Percentiles rank a stretch among this genome's conserved stretches.
These are phyloP conservation scores for Muscicapa striata DNA, from an alignment of 2,797 vertebrate genomes.

Conservation along the genomic window DNA sequence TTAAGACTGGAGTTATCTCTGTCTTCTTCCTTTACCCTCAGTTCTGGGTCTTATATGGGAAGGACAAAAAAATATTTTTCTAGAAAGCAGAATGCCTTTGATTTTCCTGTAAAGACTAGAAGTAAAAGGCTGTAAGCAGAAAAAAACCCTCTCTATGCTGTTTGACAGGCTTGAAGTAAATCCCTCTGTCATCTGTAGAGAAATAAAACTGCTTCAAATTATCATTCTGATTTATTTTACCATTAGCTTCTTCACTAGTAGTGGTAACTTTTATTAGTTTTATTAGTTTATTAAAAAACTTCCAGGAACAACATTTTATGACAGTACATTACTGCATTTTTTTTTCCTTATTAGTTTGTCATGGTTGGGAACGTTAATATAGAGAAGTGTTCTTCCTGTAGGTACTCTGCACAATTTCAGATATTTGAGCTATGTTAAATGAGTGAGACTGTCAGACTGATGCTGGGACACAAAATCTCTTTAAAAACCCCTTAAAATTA, in stretches of 20 bases:
- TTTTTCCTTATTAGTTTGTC: neutral
- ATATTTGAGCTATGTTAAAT: neutral
- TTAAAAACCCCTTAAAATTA: neutral
- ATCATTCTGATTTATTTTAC: neutral
- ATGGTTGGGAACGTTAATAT: neutral
- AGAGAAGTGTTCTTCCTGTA: neutral
- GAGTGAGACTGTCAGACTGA: neutral
- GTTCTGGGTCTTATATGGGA: neutral
- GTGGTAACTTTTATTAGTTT: neutral
- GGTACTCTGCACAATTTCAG: neutral
- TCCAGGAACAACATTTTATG: neutral
- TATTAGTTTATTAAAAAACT: neutral
- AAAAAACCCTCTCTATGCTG: fast-evolving
- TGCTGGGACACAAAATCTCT: neutral
- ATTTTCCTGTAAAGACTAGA: neutral
- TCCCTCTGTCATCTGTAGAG: neutral
- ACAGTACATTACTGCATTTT: neutral
- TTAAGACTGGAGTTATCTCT: neutral
- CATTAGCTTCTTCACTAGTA: neutral
- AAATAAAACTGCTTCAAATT: neutral
- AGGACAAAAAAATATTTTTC: neutral
- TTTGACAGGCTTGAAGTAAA: neutral
- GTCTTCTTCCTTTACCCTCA: neutral
- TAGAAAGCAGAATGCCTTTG: neutral
- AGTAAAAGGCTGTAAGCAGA: neutral